phyloP scores from a whole-genome alignment of 2,888 invertebrate species.

The Shargacucullia verbasci region DNA sequence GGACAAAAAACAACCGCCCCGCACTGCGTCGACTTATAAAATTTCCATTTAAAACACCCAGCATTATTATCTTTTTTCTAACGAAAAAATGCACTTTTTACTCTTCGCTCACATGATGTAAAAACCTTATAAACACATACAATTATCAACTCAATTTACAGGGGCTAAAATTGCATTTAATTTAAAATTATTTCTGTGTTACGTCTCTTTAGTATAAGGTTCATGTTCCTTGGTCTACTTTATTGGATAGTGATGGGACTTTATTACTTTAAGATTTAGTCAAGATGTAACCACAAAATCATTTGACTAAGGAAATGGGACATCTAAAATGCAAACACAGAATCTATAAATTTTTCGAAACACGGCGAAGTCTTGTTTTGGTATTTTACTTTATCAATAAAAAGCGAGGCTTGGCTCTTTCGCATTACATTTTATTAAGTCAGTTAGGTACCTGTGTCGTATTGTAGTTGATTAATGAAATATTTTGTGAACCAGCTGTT shows the following conservation, averaged over 20 bases:
- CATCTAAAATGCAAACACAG: no score
- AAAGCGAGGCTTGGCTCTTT: no score
- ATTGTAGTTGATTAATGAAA: no score
- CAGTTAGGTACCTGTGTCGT: no score
- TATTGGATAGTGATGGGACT: conserved; percentile 79
- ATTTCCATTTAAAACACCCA: conserved; percentile 87
- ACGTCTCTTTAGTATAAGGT: conserved; percentile 62
- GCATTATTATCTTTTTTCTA: conserved; percentile 88
- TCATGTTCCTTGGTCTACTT: conserved; percentile 82
- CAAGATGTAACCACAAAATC: conserved; percentile 46
- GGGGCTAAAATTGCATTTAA: conserved; percentile 58
- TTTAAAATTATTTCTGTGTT: conserved; percentile 52
- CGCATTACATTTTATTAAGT: no score
- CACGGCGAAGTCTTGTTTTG: no score
- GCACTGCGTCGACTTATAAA: conserved; percentile 81
- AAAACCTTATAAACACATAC: conserved; percentile 41
- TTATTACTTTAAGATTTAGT: conserved; percentile 57
- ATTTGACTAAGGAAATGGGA: neutral
- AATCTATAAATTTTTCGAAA: no score
- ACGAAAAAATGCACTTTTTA: conserved; percentile 79
- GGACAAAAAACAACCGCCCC: conserved; percentile 81
- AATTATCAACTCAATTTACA: conserved; percentile 59
- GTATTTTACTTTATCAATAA: no score
- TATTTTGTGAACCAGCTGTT: no score
- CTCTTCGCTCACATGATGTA: conserved; percentile 52